A percentile compares a stretch with the other conserved stretches of the same genome.
Conservation (phyloP, 1,140 invertebrate genomes). For the Subanguina moxae region DNA sequence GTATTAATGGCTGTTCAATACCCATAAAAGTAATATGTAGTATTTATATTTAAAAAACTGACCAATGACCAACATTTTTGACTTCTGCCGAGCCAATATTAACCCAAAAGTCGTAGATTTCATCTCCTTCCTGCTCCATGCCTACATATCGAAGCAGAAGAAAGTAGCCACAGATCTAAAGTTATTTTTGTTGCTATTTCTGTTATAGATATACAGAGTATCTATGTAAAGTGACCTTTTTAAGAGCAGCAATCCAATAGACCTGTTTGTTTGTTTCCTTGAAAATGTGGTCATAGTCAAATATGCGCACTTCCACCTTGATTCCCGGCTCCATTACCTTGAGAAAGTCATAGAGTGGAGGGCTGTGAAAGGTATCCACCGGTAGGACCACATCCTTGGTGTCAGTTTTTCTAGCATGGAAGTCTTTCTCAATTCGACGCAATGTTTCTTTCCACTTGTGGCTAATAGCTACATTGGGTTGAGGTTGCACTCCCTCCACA, state of each 20-base stretch:
- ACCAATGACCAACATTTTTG: slow-evolving; percentile 21
- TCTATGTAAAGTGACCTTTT: slow-evolving; percentile 15
- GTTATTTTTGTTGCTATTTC: slow-evolving; percentile 5
- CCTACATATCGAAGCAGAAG: slow-evolving; percentile 29
- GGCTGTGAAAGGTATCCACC: slow-evolving; percentile 11
- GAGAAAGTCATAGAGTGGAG: slow-evolving; percentile 18
- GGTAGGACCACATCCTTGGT: slow-evolving; percentile 8
- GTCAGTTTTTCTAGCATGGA: background rate
- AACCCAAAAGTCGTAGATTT: slow-evolving; percentile 34
- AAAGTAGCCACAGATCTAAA: slow-evolving; percentile 31
- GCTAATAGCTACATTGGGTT: slow-evolving; percentile 8
- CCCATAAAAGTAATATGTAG: background rate
- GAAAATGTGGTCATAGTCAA: slow-evolving; percentile 22
- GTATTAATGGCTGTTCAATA: background rate
- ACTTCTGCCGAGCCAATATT: slow-evolving; percentile 37
- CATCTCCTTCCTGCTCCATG: slow-evolving; percentile 17
- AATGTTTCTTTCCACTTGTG: slow-evolving; percentile 8
- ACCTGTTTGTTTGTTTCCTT: slow-evolving; percentile 21
- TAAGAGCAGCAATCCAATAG: slow-evolving; percentile 26
- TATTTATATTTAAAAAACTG: background rate
- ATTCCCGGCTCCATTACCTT: slow-evolving; percentile 18
- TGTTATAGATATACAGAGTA: background rate
- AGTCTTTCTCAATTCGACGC: background rate
- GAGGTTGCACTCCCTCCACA: slow-evolving; percentile 6
- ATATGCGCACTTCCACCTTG: slow-evolving; percentile 26